Conservation (phyloP, 2,113 vertebrate genomes). For the Rhombomys opimus region DNA sequence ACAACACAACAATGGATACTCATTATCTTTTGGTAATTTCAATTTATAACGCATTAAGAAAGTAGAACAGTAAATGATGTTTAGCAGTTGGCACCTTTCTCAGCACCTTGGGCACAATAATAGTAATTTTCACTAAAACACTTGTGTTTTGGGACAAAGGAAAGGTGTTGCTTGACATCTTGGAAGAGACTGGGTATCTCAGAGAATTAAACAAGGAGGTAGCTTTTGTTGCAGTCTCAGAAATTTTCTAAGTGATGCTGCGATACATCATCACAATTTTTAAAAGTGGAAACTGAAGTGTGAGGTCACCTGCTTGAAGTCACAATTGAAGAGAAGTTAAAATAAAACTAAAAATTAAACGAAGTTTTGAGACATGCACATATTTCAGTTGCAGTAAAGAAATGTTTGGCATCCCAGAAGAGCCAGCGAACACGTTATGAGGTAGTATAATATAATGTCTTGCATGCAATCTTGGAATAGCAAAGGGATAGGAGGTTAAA, state of each 20-base stretch:
- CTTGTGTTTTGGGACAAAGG: not conserved
- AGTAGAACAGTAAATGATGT: not conserved
- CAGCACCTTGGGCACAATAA: not conserved
- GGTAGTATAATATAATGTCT: not conserved
- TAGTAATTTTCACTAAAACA: not conserved
- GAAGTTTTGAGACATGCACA: not conserved
- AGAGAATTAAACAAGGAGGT: not conserved
- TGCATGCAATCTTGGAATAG: not conserved
- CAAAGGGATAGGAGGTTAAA: not conserved
- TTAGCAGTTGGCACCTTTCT: not conserved
- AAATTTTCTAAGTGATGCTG: not conserved
- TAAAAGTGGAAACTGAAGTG: not conserved
- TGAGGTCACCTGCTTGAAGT: not conserved
- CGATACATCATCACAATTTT: not conserved
- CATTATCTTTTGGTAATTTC: not conserved
- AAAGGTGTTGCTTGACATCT: not conserved
- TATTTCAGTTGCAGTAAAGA: not conserved
- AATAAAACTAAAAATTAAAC: not conserved
- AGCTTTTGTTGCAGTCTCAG: rapidly evolving
- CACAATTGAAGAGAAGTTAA: not conserved
- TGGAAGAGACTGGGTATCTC: not conserved
- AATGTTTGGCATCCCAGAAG: not conserved
- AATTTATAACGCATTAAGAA: not conserved
- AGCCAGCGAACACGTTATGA: not conserved
- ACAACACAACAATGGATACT: not conserved